Conservation (phyloP, 2,113 vertebrate species). For the Caranx melampygus region DNA sequence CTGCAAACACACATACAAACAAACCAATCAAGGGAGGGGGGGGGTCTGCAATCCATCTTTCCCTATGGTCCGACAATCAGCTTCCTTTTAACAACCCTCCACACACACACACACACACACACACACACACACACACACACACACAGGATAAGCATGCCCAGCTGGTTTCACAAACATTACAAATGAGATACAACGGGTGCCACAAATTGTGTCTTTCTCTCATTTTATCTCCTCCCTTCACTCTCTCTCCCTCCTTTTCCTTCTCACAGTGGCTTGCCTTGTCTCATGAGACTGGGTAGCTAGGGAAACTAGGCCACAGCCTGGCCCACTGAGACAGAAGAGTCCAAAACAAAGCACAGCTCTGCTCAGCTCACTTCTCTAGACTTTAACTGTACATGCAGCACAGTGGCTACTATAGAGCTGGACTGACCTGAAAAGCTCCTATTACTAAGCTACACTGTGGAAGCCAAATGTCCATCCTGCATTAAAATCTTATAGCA, state of each 20-base stretch:
- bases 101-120: not conserved
- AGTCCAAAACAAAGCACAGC: slow-evolving; percentile 29
- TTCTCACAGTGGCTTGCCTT: slow-evolving; percentile 65
- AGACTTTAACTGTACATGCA: slow-evolving; percentile 17
- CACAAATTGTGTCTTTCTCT: slow-evolving; percentile 51
- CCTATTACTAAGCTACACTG: slow-evolving; percentile 13
- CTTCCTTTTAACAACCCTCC: slow-evolving; percentile 42
- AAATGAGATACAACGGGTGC: slow-evolving; percentile 65
- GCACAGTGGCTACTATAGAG: not conserved
- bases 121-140: slow-evolving; percentile 19
- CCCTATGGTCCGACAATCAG: slow-evolving; percentile 31
- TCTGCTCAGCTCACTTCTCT: slow-evolving; percentile 28
- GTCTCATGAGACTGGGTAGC: slow-evolving; percentile 68
- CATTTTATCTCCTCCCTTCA: slow-evolving; percentile 28
- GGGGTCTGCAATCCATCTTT: slow-evolving; percentile 18
- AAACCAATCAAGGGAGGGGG: slow-evolving; percentile 12
- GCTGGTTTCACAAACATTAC: slow-evolving; percentile 77
- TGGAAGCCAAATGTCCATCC: not conserved
- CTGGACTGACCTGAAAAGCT: slow-evolving; percentile 2
- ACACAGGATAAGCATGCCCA: slow-evolving; percentile 75
- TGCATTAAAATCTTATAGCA: not conserved
- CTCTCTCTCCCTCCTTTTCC: slow-evolving; percentile 33
- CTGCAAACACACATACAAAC: slow-evolving; percentile 26
- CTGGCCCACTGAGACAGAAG: slow-evolving; percentile 46
- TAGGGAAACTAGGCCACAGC: slow-evolving; percentile 73